Percentiles rank a stretch among this genome's conserved stretches.
Conservation (phyloP, 2,797 vertebrate genomes). For the Enteromius unitaeniatus region DNA sequence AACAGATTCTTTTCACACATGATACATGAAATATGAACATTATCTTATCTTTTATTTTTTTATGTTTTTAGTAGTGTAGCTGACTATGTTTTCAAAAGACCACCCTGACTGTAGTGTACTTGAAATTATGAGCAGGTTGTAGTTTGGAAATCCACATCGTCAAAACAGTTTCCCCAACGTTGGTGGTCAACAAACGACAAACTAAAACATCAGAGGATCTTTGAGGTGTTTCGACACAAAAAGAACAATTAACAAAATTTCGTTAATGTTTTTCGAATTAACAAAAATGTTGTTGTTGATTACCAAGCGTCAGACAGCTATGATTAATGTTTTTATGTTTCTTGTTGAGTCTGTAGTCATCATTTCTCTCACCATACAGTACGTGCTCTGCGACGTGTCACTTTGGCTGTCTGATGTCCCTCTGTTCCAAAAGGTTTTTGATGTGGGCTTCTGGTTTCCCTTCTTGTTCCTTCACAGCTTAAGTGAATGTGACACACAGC, state of each 20-base stretch:
- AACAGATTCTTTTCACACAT: neutral
- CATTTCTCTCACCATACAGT: neutral
- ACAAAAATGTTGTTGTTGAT: neutral
- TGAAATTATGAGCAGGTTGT: neutral
- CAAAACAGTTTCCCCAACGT: neutral
- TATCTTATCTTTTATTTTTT: neutral
- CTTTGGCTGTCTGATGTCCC: slow-evolving; percentile 5
- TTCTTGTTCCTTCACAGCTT: slow-evolving; percentile 26
- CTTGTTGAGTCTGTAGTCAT: neutral
- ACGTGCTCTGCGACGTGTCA: slow-evolving; percentile 10
- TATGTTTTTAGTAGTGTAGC: neutral
- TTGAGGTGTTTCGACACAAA: neutral
- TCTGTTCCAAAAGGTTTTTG: slow-evolving; percentile 16
- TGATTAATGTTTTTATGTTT: slow-evolving; percentile 32
- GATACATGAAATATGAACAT: neutral
- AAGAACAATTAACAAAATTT: too few species aligned
- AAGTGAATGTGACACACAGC: slow-evolving; percentile 58
- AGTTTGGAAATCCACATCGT: neutral
- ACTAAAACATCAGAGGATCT: slow-evolving; percentile 6
- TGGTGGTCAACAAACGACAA: slow-evolving; percentile 12
- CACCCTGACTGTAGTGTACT: neutral
- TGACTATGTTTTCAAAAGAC: neutral
- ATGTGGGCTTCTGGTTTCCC: slow-evolving; percentile 47
- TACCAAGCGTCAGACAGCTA: slow-evolving; percentile 1
- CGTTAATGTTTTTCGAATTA: neutral